Base-by-base conservation (phyloP, 2,888 invertebrate species). In the Nephrotoma appendiculata region DNA sequence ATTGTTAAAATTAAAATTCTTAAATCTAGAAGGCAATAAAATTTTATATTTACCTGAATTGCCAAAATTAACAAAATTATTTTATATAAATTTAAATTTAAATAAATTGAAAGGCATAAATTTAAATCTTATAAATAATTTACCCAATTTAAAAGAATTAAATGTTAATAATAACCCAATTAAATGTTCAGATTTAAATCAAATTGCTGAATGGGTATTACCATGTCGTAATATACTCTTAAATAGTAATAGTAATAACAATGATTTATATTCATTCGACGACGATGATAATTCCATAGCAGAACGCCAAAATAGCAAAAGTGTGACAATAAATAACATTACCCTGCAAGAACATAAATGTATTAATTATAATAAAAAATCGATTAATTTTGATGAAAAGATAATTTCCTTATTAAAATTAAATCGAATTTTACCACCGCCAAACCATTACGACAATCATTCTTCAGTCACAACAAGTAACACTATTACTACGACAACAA, bases 131-230 rank as follows among this genome's bases (percentile, higher is more conserved):
- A 90, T 91, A 83, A 91, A 91, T 88, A 91, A 91, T 42, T 88
- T 91, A 88, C 91, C 92, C 5, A 90, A 90, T 87, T 88, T 92
- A 83, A 89, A 90, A 42, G 91, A 91, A 88, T 88, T 92, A 86
- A 88, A 90, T 87, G 89, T 92, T 45, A 91, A 91, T 87, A 90
- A 90, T 87, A 92, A 92, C 90, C 92, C 91, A 86, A 90, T 92
- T 86, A 90, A 90, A 87, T 92, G 92, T 89, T 89, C 91, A 85
- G 91, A 92, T 89, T 89, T 92, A 86, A 87, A 91, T 87, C 90
- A 90, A 86, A 90, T 91, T 86, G 91, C 91, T 88, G 91, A 92
- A 88, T 92, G 92, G 91, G 91, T 91, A 6, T 91, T 90, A 88
- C 90, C 91, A 0, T 92, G 91, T 87, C 90, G 90, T 31, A 88